phyloP scores from a whole-genome alignment of 53 echinoderm and acorn worm genomes.

The Holothuria leucospilota region DNA sequence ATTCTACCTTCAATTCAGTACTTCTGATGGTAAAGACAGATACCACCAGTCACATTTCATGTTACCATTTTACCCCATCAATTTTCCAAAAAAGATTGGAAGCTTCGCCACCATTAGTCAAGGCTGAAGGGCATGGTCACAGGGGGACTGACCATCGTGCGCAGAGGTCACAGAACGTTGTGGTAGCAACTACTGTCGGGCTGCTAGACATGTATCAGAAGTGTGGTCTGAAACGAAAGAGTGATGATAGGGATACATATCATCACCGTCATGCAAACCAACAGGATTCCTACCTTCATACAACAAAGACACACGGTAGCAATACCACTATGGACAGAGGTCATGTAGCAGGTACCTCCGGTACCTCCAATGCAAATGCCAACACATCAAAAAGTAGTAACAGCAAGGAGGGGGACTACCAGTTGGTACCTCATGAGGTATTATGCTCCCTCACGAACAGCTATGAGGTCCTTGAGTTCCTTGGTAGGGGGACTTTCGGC shows the following conservation, averaged over 20 bases:
- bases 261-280: constrained; percentile 65
- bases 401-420: constrained; percentile 95
- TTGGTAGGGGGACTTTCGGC: constrained; percentile 96
- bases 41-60: no score
- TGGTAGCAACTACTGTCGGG: not conserved
- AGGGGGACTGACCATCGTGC: not conserved
- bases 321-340: constrained; percentile 53
- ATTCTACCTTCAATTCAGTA: no score
- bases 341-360: constrained; percentile 45
- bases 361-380: constrained; percentile 74
- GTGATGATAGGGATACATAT: constrained; percentile 87
- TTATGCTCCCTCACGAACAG: constrained; percentile 95
- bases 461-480: constrained; percentile 96
- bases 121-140: no score
- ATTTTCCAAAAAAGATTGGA: no score
- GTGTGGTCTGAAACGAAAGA: constrained; percentile 97
- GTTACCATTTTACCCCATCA: no score
- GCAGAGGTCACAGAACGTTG: constrained; percentile 28
- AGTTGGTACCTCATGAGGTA: constrained; percentile 96
- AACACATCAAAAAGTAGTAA: constrained; percentile 83
- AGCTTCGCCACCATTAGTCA: no score
- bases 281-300: constrained; percentile 66
- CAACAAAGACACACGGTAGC: constrained; percentile 57
- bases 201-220: constrained; percentile 96
- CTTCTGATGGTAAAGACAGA: no score